phyloP scores from a whole-genome alignment of 2,888 invertebrate species.

The Netelia virgata region DNA sequence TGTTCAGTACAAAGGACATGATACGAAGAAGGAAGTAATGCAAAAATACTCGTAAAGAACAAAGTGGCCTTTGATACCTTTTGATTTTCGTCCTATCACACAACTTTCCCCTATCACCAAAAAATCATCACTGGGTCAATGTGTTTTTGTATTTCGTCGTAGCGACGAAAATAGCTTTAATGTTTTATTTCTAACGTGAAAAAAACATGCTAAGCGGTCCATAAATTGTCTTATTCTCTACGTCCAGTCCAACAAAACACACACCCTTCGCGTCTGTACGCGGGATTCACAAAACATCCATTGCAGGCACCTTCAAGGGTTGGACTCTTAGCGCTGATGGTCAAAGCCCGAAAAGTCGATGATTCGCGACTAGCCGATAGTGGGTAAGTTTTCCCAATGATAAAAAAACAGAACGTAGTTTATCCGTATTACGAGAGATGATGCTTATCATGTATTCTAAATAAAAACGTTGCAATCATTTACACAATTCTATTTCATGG shows the following conservation, averaged over 20 bases:
- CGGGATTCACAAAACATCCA: conserved; percentile 5
- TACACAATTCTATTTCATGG: conserved; percentile 25
- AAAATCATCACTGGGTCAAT: conserved; percentile 45
- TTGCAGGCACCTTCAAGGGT: not conserved
- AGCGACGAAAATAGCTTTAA: not conserved
- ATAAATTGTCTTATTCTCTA: conserved; percentile 1
- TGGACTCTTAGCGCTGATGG: conserved; percentile 37
- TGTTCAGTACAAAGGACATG: not conserved
- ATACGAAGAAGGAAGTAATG: not conserved
- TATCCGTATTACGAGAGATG: not conserved
- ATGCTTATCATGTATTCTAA: not conserved
- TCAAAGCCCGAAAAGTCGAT: conserved; percentile 31
- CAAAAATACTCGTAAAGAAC: not conserved
- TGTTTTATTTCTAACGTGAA: not conserved
- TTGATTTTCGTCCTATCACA: conserved; percentile 20
- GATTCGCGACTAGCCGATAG: too few species aligned
- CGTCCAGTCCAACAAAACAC: not conserved
- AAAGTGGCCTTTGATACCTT: conserved; percentile 27
- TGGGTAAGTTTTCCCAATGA: not conserved
- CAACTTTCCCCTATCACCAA: conserved; percentile 33
- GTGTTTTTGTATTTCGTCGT: not conserved
- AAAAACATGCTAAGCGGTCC: not conserved
- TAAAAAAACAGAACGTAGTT: not conserved
- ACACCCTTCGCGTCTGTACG: conserved; percentile 1
- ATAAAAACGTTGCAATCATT: not conserved